Base-by-base conservation (phyloP, 2,888 invertebrate species). In the Campoletis raptor region DNA sequence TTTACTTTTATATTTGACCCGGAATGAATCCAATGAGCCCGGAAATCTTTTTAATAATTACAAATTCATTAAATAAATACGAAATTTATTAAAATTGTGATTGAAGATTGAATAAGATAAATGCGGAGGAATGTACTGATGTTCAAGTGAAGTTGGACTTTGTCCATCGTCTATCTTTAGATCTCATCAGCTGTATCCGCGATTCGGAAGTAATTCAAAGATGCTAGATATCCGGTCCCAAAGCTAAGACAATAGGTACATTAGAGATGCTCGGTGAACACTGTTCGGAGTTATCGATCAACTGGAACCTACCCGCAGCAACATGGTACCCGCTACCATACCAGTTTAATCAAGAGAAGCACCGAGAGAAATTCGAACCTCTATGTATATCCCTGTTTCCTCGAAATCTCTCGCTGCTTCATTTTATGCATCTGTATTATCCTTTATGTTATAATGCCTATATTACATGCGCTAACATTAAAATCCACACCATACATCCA, bases 231-330 rank as follows among this genome's bases (percentile, higher is more conserved):
- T 91, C 89, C 90, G 48, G 88, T 80, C 85, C 88, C 89, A 86
- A 84, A 81, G 84, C 84, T 76, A 89, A 91, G 92, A 92, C 92
- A 92, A 92, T 92, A 86, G 90, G 88, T 90, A 91, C 91, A 91
- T 91, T 92, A 92, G 91, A 87, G 91, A 91, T 91, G 91, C 90
- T 90, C 90, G 83, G 87, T 89, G 91, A 92, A 89, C 90, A 90
- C 89, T 87, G 89, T 90, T 91, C 81, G 89, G 87, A 89, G 90
- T 84, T 88, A 91, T 91, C 90, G 91, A 91, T 91, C 91, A 91
- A 91, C 90, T 88, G 89, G 87, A 91, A 90, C 90, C 87, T 89
- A 87, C 90, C 86, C 88, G 86, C 86, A 85, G 89, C 88, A 89
- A 91, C 86, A 85, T 54, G 85, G 83, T 87, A 85, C 87, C 87